Evolutionary conservation across 2,888 invertebrate species (phyloP), one percentile per base, ranked within the genome.

Genomic region (Hemithea aestivaria): DNA sequence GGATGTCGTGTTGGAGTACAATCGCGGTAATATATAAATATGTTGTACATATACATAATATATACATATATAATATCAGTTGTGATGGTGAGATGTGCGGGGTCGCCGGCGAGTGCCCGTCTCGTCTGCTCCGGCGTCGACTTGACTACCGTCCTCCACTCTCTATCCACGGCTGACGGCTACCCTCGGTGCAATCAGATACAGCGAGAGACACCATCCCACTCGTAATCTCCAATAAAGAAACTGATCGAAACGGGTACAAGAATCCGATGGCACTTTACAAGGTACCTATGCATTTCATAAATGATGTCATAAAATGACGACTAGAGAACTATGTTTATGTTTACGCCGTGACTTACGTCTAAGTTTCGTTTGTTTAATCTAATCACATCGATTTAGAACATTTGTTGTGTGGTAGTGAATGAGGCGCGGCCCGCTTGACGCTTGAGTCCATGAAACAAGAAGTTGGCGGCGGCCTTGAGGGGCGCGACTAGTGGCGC

Each of bases 381-480:
- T 66, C 82, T 85, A 85, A 84, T 85, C 85, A 87, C 84, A 83
- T 83, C 67, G 74, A 83, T 87, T 87, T 87, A 85, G 87, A 87
- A 87, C 85, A 84, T 87, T 83, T 81, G 85, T 87, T 85, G 85
- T 81, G 83, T 84, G 75, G 82, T 78, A 74, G 75, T 80, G 75
- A 75, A 75, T 71, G 79, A 71, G 66, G 70, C 70, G 72, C 77
- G 83, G 74, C 65, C 77, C 66, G 71, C 65, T 65, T 78, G 84
- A 48, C 82, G 85, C 77, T 88, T 89, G 81, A 91, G 88, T 83
- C 91, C 91, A 83, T 89, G 90, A 70, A 90, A 89, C 72, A 92
- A 88, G 79, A 90, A 91, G 69, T 79, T 89, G 73, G 91, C 91
- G 81, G 92, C 92, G 67, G 91, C 92, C 82, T 91, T 91, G 72